These are phyloP conservation scores for Loriculus beryllinus DNA, from an alignment of 2,797 vertebrate genomes.

Conservation along the genomic window DNA sequence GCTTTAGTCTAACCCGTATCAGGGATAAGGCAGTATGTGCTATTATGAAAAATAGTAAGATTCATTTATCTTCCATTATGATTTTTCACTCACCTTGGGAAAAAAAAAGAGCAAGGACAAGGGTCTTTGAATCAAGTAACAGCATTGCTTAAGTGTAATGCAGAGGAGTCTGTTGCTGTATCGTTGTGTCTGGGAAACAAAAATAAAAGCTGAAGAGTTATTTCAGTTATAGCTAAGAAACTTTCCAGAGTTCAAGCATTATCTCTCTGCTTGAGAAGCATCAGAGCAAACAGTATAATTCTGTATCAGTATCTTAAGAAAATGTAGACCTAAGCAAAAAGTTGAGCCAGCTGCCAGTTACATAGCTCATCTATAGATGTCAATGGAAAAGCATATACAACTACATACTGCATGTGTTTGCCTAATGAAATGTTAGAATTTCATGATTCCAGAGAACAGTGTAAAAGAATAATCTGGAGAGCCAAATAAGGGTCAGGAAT, in stretches of 20 bases:
- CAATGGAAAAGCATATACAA: not conserved
- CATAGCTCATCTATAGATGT: not conserved
- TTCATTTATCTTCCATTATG: not conserved
- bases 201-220: not conserved
- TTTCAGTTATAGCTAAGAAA: not conserved
- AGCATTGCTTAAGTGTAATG: not conserved
- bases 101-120: not conserved
- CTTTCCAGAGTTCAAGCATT: not conserved
- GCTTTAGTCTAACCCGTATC: not conserved
- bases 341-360: not conserved
- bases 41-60: not conserved
- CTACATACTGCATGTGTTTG: not conserved
- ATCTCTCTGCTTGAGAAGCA: not conserved
- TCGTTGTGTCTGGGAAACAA: not conserved
- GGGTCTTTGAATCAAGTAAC: not conserved
- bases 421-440: not conserved
- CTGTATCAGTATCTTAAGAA: not conserved
- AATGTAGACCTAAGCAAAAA: not conserved
- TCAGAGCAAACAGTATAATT: not conserved
- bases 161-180: not conserved
- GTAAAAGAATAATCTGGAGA: not conserved
- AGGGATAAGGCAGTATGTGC: not conserved
- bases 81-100: not conserved
- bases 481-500: slow-evolving; percentile 29
- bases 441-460: not conserved